Percentiles rank a stretch among this genome's conserved stretches.
Evolutionary conservation across 2,113 vertebrate species (phyloP).

Genomic region (Sphaerodactylus townsendi): DNA sequence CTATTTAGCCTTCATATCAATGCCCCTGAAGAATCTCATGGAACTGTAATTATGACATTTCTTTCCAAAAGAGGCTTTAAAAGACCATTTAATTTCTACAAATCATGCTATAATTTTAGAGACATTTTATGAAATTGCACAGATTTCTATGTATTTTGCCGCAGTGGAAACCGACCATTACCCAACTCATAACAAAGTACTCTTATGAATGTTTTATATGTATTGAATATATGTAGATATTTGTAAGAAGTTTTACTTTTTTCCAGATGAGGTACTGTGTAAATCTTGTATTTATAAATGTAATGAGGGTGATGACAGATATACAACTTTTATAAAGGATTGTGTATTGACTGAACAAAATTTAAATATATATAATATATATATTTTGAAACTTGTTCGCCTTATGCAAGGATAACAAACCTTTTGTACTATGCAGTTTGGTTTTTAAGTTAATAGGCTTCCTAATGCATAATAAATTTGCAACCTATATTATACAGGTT

Average conservation of each 20-base stretch:
- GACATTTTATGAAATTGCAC: constrained; percentile 70
- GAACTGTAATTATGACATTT: constrained; percentile 51
- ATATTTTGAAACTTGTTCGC: constrained; percentile 79
- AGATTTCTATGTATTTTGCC: constrained; percentile 78
- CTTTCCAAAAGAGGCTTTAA: constrained; percentile 61
- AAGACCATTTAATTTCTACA: constrained; percentile 54
- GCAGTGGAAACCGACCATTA: constrained; percentile 70
- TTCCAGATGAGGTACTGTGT: constrained; percentile 71
- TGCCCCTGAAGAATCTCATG: constrained; percentile 55
- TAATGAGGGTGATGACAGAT: constrained; percentile 72
- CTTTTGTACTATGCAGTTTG: constrained; percentile 76
- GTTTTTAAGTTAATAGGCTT: constrained; percentile 77
- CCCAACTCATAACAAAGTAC: constrained; percentile 62
- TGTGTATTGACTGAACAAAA: constrained; percentile 76
- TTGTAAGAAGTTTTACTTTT: constrained; percentile 70
- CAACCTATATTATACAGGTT: constrained; percentile 57
- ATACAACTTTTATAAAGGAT: constrained; percentile 78
- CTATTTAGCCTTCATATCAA: constrained; percentile 54
- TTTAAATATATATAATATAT: constrained; percentile 54
- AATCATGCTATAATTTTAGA: constrained; percentile 68
- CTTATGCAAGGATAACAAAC: constrained; percentile 66
- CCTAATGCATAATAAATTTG: constrained; percentile 78
- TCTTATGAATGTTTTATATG: constrained; percentile 79
- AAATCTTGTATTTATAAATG: constrained; percentile 82
- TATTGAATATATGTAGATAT: constrained; percentile 76